Evolutionary conservation across 1,140 invertebrate species (phyloP), one percentile per base, ranked within the genome.

Genomic region (Mizuhopecten yessoensis): DNA sequence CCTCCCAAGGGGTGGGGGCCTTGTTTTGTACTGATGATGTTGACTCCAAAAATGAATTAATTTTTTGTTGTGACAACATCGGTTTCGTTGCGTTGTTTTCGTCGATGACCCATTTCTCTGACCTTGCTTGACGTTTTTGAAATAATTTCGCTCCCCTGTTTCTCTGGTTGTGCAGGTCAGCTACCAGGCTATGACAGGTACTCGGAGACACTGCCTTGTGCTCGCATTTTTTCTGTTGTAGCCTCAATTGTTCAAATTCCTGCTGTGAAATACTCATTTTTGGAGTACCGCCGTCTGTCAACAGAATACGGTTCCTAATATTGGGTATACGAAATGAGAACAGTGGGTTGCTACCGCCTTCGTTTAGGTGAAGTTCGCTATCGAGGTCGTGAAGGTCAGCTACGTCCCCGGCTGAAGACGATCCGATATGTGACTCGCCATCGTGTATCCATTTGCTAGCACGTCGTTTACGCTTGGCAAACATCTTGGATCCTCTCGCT

Each of bases 391-490:
- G 89, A 13, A 95, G 36, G 91, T 94, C 93, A 87, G 92, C 93
- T 33, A 94, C 92, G 92, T 94, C 93, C 34, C 92, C 93, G 29
- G 91, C 92, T 17, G 92, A 92, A 34, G 92, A 93, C 34, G 92
- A 93, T 92, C 34, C 90, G 90, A 87, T 90, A 98, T 98, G 94
- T 98, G 98, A 98, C 93, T 98, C 98, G 20, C 98, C 98, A 97
- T 99, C 98, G 95, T 99, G 98, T 87, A 99, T 98, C 99, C 99
- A 99, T 96, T 99, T 99, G 91, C 98, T 98, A 9, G 98, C 98
- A 94, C 98, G 97, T 95, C 99, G 99, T 97, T 99, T 99, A 89
- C 99, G 97, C 96, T 99, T 99, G 93, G 99, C 98, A 96, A 99
- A 99, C 99, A 99, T 99, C 93, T 98, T 98, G 96, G 99, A 98